Base-by-base conservation (phyloP, 2,888 invertebrate genomes). In the Melangyna quadrimaculata region DNA sequence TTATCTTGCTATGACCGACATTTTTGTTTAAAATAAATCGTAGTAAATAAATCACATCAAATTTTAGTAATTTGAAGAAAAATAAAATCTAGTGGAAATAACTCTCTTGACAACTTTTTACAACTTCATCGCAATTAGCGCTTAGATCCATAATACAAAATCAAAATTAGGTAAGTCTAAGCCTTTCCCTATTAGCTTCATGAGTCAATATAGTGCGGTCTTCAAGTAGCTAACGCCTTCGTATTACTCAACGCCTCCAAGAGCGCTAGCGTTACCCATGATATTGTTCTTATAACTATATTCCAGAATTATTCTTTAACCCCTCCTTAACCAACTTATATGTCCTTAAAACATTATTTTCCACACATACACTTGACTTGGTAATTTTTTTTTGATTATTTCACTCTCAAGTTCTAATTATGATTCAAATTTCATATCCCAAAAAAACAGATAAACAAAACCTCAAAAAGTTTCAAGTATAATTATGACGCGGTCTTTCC, bases 381-480 rank as follows among this genome's bases (percentile, higher is more conserved):
- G 37, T 40, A 4, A 14, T n/a, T 12, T 45, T 35, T 45, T 24
- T 22, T n/a, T 14, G 10, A 7, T 10, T 40, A 59, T 35, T 37
- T 51, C 22, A 51, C 48, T 61, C 12, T 29, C 51, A 61, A 61
- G 24, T 73, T 48, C 27, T 37, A 61, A 73, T 73, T 61, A 61
- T 19, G 22, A 59, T 61, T 51, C 61, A 14, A 61, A 61, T 73
- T 73, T 48, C n/a, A 17, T 29, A 43, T 7, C 22, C 9, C 19
- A 4, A 12, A 59, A 35, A 7, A 17, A 17, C 19, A 57, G 22
- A 19, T 24, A 61, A 61, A 72, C 24, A 19, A 61, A 48, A 72
- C 43, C 43, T 17, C 59, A 61, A 72, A 9, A 40, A 72, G n/a
- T 22, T 12, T 22, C 57, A 70, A 40, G 17, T 24, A 51, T 51